Conservation (phyloP, 1,140 invertebrate species). For the Drosophila cardini region DNA sequence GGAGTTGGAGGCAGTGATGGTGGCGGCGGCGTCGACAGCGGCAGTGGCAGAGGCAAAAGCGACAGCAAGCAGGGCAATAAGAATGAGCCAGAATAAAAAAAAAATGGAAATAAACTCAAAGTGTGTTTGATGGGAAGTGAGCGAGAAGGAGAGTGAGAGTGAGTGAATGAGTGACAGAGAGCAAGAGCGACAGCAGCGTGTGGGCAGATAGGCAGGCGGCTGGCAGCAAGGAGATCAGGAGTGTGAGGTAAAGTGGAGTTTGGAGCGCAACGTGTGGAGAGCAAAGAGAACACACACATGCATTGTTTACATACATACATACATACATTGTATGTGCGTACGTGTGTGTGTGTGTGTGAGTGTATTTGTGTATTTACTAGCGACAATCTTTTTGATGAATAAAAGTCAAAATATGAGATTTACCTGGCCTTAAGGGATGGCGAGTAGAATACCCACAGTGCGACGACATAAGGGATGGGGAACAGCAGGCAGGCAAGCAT, state of each 20-base stretch:
- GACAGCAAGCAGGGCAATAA: conserved; percentile 25
- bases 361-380: conserved; percentile 5
- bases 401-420: conserved; percentile 52
- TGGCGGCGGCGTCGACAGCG: background rate
- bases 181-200: background rate
- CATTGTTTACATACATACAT: conserved; percentile 6
- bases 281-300: conserved; percentile 16
- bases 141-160: background rate
- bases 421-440: conserved; percentile 56
- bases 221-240: conserved; percentile 3
- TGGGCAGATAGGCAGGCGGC: conserved; percentile 4
- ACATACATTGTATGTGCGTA: background rate
- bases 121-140: conserved; percentile 24
- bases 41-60: background rate
- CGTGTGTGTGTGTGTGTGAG: background rate
- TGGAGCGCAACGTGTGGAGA: conserved; percentile 1
- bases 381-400: conserved; percentile 25
- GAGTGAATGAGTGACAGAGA: background rate
- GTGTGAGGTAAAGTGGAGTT: conserved; percentile 1
- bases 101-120: conserved; percentile 70
- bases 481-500: too few relatives aligned
- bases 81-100: conserved; percentile 4
- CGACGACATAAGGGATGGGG: too few relatives aligned
- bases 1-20: background rate
- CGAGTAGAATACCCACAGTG: too few relatives aligned